Conservation (phyloP, 2,113 vertebrate species). For the Rhodinocichla rosea region DNA sequence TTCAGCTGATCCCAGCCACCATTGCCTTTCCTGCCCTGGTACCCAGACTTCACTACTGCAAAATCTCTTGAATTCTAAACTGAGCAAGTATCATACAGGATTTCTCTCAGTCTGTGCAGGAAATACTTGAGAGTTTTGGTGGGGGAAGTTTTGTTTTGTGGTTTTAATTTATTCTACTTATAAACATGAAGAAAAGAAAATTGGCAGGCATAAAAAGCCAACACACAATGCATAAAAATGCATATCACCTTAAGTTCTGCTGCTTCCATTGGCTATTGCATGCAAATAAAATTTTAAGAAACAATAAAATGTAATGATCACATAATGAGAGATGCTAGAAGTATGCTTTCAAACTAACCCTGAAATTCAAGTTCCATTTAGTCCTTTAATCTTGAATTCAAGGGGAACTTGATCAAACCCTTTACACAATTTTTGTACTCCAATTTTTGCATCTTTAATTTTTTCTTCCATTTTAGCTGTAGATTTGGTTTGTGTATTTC, state of each 20-base stretch:
- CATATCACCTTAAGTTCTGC: not conserved
- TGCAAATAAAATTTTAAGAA: not conserved
- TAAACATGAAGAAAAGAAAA: not conserved
- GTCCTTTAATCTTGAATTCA: not conserved
- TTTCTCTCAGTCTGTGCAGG: not conserved
- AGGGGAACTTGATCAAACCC: not conserved
- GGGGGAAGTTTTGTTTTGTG: accelerated
- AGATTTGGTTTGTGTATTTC: accelerated
- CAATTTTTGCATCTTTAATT: not conserved
- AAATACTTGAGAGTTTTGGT: not conserved
- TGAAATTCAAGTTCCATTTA: not conserved
- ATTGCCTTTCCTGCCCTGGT: not conserved
- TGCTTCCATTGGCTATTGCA: not conserved
- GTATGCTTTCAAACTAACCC: not conserved
- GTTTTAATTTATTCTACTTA: not conserved
- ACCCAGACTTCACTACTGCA: accelerated
- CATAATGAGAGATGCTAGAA: not conserved
- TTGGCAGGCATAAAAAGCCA: not conserved
- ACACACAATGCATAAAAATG: not conserved
- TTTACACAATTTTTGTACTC: not conserved
- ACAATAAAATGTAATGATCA: not conserved
- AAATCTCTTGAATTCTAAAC: not conserved
- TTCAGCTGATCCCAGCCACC: not conserved
- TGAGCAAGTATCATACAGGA: not conserved
- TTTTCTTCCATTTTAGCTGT: not conserved